These are phyloP conservation scores for Drosophila anomalipes DNA, from an alignment of 2,888 invertebrate species.

Conservation along the genomic window DNA sequence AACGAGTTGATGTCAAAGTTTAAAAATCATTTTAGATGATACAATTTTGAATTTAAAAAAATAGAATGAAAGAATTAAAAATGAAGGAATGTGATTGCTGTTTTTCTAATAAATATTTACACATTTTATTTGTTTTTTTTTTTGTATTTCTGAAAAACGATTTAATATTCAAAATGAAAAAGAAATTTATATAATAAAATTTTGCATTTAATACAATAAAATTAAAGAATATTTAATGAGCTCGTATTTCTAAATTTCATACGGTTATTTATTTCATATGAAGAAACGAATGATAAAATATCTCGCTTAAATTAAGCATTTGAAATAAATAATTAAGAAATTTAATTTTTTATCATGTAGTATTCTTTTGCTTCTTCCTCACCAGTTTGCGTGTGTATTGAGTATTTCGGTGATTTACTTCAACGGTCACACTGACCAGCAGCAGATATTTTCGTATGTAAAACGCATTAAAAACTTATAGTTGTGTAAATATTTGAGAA, in stretches of 20 bases:
- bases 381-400: neutral
- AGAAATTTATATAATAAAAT: rapidly evolving
- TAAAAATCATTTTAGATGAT: neutral
- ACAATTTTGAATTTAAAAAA: neutral
- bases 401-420: conserved; percentile 22
- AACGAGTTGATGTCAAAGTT: too few species aligned
- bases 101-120: neutral
- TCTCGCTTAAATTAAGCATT: neutral
- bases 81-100: neutral
- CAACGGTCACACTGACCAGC: conserved; percentile 51
- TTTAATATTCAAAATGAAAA: neutral
- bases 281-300: too few species aligned
- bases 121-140: neutral
- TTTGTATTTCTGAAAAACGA: neutral
- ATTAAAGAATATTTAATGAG: neutral
- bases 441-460: conserved; percentile 66
- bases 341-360: neutral
- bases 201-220: neutral
- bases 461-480: conserved; percentile 68
- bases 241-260: neutral
- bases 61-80: neutral
- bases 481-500: conserved; percentile 51
- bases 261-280: neutral
- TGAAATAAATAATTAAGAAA: neutral
- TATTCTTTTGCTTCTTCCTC: neutral